phyloP scores from a whole-genome alignment of 2,113 vertebrate species.

The Puffinus mauretanicus region DNA sequence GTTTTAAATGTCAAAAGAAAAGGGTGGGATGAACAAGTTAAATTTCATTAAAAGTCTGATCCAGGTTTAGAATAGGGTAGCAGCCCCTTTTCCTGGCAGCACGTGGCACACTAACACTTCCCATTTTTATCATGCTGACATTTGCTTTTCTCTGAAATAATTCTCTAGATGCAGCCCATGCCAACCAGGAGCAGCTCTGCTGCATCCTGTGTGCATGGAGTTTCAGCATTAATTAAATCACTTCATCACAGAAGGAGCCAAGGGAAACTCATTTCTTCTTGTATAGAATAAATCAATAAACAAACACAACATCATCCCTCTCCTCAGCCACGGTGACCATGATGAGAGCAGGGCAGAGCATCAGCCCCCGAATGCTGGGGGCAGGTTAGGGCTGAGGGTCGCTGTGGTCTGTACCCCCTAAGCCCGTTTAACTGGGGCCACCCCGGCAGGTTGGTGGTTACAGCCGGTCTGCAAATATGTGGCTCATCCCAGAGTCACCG shows the following conservation, averaged over 20 bases:
- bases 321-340: accelerated
- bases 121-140: not conserved
- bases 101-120: not conserved
- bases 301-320: not conserved
- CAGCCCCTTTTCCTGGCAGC: not conserved
- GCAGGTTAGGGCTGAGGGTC: no score
- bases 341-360: not conserved
- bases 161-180: not conserved
- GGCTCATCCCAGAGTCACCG: not conserved
- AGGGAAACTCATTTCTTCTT: not conserved
- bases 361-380: accelerated
- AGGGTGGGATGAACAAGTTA: not conserved
- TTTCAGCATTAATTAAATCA: not conserved
- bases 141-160: not conserved
- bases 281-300: not conserved
- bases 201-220: accelerated
- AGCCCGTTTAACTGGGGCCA: no score
- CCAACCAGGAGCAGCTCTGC: not conserved
- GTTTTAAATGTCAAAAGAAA: not conserved
- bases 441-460: not conserved
- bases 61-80: not conserved
- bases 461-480: not conserved
- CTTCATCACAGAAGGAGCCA: not conserved
- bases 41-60: not conserved
- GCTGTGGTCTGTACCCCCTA: not conserved